Base-by-base conservation (phyloP, 2,888 invertebrate species). In the Ganaspis brasiliensis region DNA sequence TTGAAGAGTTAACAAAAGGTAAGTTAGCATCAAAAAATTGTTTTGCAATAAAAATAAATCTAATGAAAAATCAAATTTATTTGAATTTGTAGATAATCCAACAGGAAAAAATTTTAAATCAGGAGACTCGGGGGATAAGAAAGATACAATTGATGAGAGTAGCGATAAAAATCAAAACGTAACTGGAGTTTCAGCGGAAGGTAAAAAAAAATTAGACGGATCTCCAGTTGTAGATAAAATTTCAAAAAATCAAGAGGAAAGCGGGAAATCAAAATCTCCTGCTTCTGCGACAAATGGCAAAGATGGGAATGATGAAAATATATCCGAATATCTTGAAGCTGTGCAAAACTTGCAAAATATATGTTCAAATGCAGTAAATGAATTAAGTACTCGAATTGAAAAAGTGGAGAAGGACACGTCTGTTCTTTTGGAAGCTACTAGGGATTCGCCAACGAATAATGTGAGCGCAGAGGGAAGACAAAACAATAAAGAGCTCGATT, bases 401-500 rank as follows among this genome's bases (percentile, higher is more conserved):
- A 75, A 78, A 59, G 63, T 88, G 14, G 88, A 89, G 52, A 89
- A 77, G 5, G 73, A 80, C 6, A 56, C 79, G 4, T 5, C 14
- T 3, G 6, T 9, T 2, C 79, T 91, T 72, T 76, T 85, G 40
- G 89, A 90, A 75, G 87, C 73, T 73, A 19, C 79, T 3, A 72
- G 87, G 1, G 67, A 59, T n/a, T 49, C 63, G 0, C 72, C 79
- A 6, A 40, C 74, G 26, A 45, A n/a, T 45, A 24, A 14, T 9
- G 79, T 31, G 4, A 78, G 55, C 1, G 9, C 35, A 9, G 52
- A 75, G 2, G 80, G 63, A 8, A 80, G 45, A 1, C 59, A 67
- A 1, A 84, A 83, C 3, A 76, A 92, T 14, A 84, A 86, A 5
- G 92, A 92, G 12, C 81, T 93, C 6, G 89, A 90, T 76, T 84